These are phyloP conservation scores for Cryptus armator DNA, from an alignment of 2,888 invertebrate species.

Conservation along the genomic window DNA sequence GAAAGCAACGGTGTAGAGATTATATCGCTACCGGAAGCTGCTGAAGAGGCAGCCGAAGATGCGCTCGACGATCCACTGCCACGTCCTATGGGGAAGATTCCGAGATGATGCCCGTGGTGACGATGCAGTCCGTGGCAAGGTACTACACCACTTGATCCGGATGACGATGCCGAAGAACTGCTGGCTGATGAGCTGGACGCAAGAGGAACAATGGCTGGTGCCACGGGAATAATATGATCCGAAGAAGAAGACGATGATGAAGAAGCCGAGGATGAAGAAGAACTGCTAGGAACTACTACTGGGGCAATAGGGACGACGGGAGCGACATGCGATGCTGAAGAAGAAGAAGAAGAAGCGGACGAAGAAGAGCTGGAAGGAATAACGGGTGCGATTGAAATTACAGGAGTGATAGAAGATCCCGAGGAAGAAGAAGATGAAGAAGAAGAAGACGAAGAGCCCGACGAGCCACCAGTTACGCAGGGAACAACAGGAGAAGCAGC, in stretches of 20 bases:
- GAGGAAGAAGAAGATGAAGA: conserved; percentile 2
- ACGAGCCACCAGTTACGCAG: neutral
- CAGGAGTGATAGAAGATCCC: neutral
- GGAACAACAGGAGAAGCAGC: neutral
- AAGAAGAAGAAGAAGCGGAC: neutral
- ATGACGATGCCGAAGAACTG: neutral
- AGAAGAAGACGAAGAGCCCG: neutral
- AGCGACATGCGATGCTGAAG: neutral
- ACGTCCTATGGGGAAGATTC: neutral
- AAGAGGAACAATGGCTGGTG: neutral
- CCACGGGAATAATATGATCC: neutral
- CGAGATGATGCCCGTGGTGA: neutral
- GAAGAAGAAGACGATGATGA: neutral
- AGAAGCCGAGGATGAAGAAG: neutral
- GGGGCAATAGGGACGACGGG: neutral
- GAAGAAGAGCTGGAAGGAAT: neutral
- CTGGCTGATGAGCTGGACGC: neutral
- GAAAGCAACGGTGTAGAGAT: neutral
- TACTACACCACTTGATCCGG: neutral
- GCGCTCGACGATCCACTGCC: neutral
- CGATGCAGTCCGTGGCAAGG: neutral
- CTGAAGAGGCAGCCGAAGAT: neutral
- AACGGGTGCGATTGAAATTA: neutral
- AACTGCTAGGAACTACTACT: neutral
- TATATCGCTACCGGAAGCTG: conserved; percentile 7